Evolutionary conservation across 2,113 vertebrate species (phyloP), one percentile per base, ranked within the genome.

Genomic region (Hemibagrus wyckioides): DNA sequence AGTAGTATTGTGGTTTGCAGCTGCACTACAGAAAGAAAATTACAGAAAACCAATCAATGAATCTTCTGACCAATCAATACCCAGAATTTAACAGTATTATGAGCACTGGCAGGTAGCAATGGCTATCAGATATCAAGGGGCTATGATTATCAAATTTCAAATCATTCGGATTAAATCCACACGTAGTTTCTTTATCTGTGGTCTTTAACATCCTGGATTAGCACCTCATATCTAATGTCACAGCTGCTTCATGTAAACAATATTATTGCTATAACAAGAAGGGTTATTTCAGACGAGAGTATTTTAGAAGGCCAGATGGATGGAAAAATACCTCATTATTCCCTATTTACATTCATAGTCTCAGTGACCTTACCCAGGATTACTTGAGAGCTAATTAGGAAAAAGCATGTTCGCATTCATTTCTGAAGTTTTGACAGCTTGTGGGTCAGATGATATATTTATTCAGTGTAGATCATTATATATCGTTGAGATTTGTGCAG

Each of bases 301-400:
- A 87, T 89, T 84, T 69, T 30, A 80, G 63, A 75, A 41, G 48
- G 48, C 28, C 48, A 84, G 87, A 88, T 65, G 87, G 82, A 90
- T 90, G 87, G 85, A 90, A 88, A 88, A 88, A 86, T 90, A 84
- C 81, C 71, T 28, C 56, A 59, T 90, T 85, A 80, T 61, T 15
- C 28, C 30, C 30, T 84, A 82, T 83, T 85, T 59, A 87, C 54
- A 56, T 50, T 80, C 36, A 30, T 33, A 59, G 63, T 82, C 84
- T 71, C 67, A 69, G 44, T 90, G 89, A 90, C 84, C 84, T 61
- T 65, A 50, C 30, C 67, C 23, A 83, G 80, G 61, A 86, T 88
- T 82, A 81, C 87, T 75, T 76, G 25, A 48, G 41, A 75, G 88
- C 17, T 82, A 54, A 75, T 82, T 82, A 73, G 75, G 75, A 80